Base-by-base conservation (phyloP, 1,140 invertebrate genomes). In the Temnothorax longispinosus region DNA sequence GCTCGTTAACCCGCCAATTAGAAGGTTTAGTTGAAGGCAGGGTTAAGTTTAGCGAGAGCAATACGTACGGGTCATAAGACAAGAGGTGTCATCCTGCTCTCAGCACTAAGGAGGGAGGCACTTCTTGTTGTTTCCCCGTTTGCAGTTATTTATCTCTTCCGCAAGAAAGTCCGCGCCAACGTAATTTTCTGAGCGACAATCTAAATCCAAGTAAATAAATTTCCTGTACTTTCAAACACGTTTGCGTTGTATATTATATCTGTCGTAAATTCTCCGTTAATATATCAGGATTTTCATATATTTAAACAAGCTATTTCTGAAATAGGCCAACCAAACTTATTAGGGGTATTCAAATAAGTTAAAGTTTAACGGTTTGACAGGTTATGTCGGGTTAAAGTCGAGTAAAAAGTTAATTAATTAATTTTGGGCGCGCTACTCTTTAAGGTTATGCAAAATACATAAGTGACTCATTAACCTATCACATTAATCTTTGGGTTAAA, bases 1-100 rank as follows among this genome's bases (percentile, higher is more conserved):
- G 92, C 93, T 94, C 88, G 93, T 94, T 94, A 93, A 94, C 93
- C 93, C 92, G 88, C 87, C 93, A 93, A 94, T 94, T 93, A 94
- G 90, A 93, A 89, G 91, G 91, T 89, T 93, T 91, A 92, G 90
- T 92, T 91, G 69, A 88, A 92, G 88, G 88, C 91, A 89, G 90
- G 87, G 88, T 91, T 91, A 88, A 93, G 87, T 88, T 90, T 88
- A 90, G 88, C 86, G 87, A 80, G 88, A 88, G 90, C 86, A 90
- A 87, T 89, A 87, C 75, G 90, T 84, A 89, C 88, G 72, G 93
- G 93, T 93, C 93, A 94, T 87, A 92, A 93, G 93, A 89, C 92
- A 93, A 93, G 93, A 93, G 92, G 93, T 94, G 92, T 92, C 92
- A 93, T 94, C 92, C 92, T 93, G 91, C 85, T 89, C 62, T 71